Evolutionary conservation across 2,888 invertebrate species (phyloP).

Genomic region (Standfussiana lucernea): DNA sequence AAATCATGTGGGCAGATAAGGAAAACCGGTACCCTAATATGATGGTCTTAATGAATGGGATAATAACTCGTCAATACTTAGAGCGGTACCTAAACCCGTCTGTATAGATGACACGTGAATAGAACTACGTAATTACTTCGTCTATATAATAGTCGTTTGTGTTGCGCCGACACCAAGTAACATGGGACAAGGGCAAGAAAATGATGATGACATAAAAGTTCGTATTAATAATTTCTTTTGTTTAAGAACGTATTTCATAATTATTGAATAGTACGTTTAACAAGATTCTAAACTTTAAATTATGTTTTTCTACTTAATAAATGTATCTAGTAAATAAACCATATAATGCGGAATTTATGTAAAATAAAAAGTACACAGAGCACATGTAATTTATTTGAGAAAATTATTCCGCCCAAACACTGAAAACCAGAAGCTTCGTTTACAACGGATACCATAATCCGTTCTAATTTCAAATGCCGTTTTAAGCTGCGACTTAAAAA

Average conservation of each 20-base stretch:
- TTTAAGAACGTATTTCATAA: background rate
- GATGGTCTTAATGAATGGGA: slow-evolving; percentile 42
- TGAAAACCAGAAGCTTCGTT: slow-evolving; percentile 22
- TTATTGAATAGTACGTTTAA: background rate
- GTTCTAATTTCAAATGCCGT: slow-evolving; percentile 43
- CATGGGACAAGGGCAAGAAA: background rate
- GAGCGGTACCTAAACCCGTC: slow-evolving; percentile 14
- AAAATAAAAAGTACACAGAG: background rate
- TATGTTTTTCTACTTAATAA: background rate
- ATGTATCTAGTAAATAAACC: background rate
- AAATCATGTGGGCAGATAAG: slow-evolving; percentile 37
- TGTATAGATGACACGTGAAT: slow-evolving; percentile 1
- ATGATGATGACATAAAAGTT: background rate
- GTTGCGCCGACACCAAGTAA: background rate
- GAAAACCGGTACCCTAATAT: slow-evolving; percentile 42
- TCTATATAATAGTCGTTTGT: background rate
- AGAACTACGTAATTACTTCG: slow-evolving; percentile 10
- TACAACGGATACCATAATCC: slow-evolving; percentile 39
- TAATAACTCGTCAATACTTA: slow-evolving; percentile 49
- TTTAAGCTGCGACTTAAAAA: slow-evolving; percentile 50
- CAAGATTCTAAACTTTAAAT: no score
- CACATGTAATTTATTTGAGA: background rate
- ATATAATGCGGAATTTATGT: background rate
- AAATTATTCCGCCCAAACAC: no score
- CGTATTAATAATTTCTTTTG: no score